These are phyloP conservation scores for Ciconia stormi DNA, from an alignment of 2,113 vertebrate species.

Conservation along the genomic window DNA sequence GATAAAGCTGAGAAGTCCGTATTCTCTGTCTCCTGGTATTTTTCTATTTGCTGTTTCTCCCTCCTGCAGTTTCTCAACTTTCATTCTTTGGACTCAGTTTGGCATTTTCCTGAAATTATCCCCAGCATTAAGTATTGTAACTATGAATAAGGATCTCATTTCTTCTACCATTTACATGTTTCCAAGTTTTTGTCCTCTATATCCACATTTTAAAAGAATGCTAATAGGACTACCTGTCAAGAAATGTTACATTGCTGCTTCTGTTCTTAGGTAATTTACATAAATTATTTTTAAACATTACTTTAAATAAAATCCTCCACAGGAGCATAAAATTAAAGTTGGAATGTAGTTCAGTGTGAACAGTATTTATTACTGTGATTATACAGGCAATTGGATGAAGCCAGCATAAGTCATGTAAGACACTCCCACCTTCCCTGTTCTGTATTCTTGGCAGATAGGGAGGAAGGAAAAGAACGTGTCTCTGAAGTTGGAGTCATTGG, in stretches of 20 bases:
- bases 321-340: slow-evolving; percentile 52
- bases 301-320: slow-evolving; percentile 55
- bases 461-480: neutral
- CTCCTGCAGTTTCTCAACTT: neutral
- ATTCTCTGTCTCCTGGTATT: neutral
- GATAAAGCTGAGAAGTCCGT: neutral
- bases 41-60: slow-evolving; percentile 12
- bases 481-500: neutral
- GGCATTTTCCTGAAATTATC: slow-evolving; percentile 18
- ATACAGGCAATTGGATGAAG: neutral
- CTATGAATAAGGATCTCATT: slow-evolving; percentile 21
- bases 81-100: neutral
- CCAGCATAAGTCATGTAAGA: neutral
- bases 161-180: slow-evolving; percentile 38
- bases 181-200: slow-evolving; percentile 51
- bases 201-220: slow-evolving; percentile 38
- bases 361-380: slow-evolving; percentile 26
- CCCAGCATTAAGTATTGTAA: neutral
- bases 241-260: slow-evolving; percentile 54
- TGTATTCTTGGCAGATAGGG: neutral
- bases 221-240: slow-evolving; percentile 56
- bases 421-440: neutral
- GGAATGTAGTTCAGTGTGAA: neutral
- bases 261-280: slow-evolving; percentile 61
- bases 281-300: slow-evolving; percentile 63